phyloP scores from a whole-genome alignment of 2,888 invertebrate genomes.

The Anaspis maculata region DNA sequence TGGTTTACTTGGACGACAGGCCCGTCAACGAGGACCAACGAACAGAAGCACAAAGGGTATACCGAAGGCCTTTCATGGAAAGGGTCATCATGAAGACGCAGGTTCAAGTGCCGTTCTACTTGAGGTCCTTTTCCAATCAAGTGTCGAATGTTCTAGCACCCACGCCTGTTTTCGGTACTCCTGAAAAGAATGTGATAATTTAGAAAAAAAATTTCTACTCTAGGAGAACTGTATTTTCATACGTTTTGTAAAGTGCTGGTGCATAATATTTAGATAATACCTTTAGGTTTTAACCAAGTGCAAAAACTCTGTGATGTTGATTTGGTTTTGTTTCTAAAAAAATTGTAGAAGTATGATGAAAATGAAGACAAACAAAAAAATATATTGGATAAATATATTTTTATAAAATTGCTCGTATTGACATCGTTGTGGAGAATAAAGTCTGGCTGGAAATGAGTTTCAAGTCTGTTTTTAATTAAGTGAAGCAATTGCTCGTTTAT shows the following conservation, averaged over 20 bases:
- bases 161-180: constrained; percentile 16
- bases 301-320: too few species aligned
- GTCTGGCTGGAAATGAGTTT: too few species aligned
- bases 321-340: too few species aligned
- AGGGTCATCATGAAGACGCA: constrained; percentile 37
- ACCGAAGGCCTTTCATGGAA: constrained; percentile 53
- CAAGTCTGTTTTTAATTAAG: too few species aligned
- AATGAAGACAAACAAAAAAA: too few species aligned
- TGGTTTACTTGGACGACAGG: constrained; percentile 64
- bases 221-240: not conserved
- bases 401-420: not conserved
- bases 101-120: constrained; percentile 25
- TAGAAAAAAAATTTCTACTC: constrained; percentile 6
- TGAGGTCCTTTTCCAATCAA: constrained; percentile 28
- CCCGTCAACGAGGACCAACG: constrained; percentile 58
- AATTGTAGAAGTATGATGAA: too few species aligned
- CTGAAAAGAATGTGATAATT: constrained; percentile 23
- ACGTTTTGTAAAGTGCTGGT: too few species aligned
- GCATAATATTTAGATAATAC: too few species aligned
- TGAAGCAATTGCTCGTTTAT: too few species aligned
- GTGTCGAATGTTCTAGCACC: constrained; percentile 23
- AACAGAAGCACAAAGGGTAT: constrained; percentile 53
- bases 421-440: not conserved
- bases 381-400: not conserved
- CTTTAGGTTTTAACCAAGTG: too few species aligned